phyloP scores from a whole-genome alignment of 2,797 vertebrate species.

The Myotis daubentonii region DNA sequence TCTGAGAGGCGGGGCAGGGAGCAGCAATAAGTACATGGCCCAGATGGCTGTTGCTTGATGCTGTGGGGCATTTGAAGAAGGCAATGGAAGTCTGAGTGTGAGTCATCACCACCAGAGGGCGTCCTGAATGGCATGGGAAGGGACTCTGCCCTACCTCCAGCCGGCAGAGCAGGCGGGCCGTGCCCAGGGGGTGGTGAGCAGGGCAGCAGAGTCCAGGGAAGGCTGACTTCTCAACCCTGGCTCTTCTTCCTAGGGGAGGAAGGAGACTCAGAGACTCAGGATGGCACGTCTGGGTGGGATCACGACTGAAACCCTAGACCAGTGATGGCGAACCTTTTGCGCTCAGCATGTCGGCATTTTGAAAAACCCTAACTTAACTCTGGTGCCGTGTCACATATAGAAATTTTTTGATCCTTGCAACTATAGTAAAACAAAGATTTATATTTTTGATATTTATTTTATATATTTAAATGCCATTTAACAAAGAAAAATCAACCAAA shows the following conservation, averaged over 20 bases:
- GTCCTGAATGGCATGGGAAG: not conserved
- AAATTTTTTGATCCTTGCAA: too few relatives aligned
- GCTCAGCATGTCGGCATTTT: too few relatives aligned
- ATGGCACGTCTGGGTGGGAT: not conserved
- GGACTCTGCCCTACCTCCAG: not conserved
- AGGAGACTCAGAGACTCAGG: too few relatives aligned
- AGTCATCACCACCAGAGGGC: too few relatives aligned
- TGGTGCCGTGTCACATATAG: too few relatives aligned
- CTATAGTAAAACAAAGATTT: too few relatives aligned
- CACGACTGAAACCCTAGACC: not conserved
- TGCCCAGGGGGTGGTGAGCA: not conserved
- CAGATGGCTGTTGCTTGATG: too few relatives aligned
- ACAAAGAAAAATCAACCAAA: too few relatives aligned
- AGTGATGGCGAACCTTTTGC: too few relatives aligned
- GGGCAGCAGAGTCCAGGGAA: not conserved
- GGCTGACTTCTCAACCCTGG: not conserved
- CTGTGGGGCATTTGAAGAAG: not conserved
- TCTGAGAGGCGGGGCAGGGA: not conserved
- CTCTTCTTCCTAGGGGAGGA: not conserved
- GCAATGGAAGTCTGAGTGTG: not conserved
- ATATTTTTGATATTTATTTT: too few relatives aligned
- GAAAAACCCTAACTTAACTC: too few relatives aligned
- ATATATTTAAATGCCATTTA: too few relatives aligned
- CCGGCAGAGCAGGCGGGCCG: not conserved
- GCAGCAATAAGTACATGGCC: rapidly evolving